phyloP scores from a whole-genome alignment of 2,888 invertebrate species.

The Morpho helenor region DNA sequence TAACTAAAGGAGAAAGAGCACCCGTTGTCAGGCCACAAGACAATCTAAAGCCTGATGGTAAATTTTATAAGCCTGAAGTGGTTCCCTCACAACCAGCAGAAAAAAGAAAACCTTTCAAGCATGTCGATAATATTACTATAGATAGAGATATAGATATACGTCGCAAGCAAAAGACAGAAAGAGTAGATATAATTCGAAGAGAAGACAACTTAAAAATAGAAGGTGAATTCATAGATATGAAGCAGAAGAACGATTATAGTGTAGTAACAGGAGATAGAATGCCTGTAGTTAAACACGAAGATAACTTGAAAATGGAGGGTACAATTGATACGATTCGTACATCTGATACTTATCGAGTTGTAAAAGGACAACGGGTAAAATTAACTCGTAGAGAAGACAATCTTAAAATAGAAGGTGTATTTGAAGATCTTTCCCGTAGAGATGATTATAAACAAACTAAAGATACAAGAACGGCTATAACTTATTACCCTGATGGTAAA shows the following conservation, averaged over 20 bases:
- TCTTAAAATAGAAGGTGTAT: constrained; percentile 83
- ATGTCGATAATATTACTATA: constrained; percentile 80
- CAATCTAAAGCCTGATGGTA: constrained; percentile 81
- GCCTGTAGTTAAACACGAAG: constrained; percentile 77
- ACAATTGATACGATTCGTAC: constrained; percentile 75
- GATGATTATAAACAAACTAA: constrained; percentile 79
- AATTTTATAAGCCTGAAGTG: constrained; percentile 74
- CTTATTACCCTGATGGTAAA: constrained; percentile 73
- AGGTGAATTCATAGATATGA: constrained; percentile 79
- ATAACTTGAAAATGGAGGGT: constrained; percentile 83
- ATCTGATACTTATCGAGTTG: constrained; percentile 75
- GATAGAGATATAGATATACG: constrained; percentile 58
- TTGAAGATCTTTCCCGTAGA: constrained; percentile 74
- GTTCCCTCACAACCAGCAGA: constrained; percentile 75
- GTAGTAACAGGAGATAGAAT: constrained; percentile 71
- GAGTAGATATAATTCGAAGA: constrained; percentile 79
- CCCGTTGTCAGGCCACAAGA: constrained; percentile 81
- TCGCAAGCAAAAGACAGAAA: constrained; percentile 70
- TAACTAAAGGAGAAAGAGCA: constrained; percentile 80
- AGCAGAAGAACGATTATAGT: constrained; percentile 77
- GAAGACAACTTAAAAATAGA: constrained; percentile 82
- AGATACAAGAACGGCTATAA: constrained; percentile 77
- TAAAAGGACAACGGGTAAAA: constrained; percentile 77
- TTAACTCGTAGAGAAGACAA: constrained; percentile 76
- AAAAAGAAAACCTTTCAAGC: constrained; percentile 75